Percentiles rank a stretch among this genome's conserved stretches.
phyloP scores from a whole-genome alignment of 2,797 vertebrate species.

The Ctenosaura bakeri region DNA sequence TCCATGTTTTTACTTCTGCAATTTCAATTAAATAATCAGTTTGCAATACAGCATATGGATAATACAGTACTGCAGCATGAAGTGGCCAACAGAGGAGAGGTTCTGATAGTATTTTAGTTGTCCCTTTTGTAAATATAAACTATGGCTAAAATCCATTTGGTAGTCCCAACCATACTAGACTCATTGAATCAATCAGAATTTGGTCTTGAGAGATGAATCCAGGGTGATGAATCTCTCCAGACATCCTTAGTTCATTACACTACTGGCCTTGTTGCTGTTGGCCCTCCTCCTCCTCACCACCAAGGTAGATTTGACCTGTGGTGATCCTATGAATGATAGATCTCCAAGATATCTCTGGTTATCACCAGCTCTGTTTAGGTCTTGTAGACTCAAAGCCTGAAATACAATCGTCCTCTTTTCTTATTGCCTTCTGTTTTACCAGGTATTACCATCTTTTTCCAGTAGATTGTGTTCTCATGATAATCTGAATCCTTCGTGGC shows the following conservation, averaged over 20 bases:
- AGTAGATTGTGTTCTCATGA: no score
- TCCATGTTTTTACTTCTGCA: conserved; percentile 14
- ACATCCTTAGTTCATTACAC: not conserved
- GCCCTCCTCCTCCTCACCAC: not conserved
- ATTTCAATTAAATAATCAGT: conserved; percentile 2
- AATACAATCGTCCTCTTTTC: no score
- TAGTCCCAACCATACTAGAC: no score
- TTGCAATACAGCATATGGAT: not conserved
- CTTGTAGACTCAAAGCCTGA: no score
- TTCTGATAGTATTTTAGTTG: not conserved
- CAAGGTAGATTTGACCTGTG: not conserved
- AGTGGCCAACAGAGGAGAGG: not conserved
- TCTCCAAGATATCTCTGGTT: no score
- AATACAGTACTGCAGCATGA: not conserved
- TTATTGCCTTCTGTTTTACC: no score
- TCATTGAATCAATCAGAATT: no score
- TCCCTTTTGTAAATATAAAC: not conserved
- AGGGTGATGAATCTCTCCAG: not conserved
- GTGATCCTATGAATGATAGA: no score
- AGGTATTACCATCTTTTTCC: no score
- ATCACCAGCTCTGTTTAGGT: no score
- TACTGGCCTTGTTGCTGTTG: no score
- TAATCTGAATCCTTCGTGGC: not conserved
- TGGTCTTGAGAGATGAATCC: not conserved
- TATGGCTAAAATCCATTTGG: not conserved